Evolutionary conservation across 2,888 invertebrate species (phyloP).

Genomic region (Sinotaia quadrata): DNA sequence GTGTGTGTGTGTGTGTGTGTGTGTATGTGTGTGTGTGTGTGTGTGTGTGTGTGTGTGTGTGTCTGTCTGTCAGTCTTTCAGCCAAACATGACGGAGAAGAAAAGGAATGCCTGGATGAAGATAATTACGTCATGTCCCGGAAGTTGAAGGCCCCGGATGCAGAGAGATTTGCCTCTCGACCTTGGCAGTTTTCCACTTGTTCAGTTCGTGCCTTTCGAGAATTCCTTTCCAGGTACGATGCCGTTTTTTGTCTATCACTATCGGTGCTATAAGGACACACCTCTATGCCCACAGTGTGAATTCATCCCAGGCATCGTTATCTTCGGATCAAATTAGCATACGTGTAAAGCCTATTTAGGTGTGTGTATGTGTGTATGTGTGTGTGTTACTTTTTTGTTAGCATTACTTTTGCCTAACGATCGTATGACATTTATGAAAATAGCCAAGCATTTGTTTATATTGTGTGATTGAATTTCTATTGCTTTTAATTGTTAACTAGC

Average conservation of each 20-base stretch:
- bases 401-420: no score
- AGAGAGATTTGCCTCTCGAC: slow-evolving; percentile 33
- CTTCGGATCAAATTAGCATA: no score
- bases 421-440: no score
- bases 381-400: background rate
- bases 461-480: no score
- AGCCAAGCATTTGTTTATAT: no score
- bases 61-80: slow-evolving; percentile 27
- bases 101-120: slow-evolving; percentile 29
- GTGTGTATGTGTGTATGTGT: background rate
- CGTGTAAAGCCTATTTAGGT: no score
- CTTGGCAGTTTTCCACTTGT: slow-evolving; percentile 41
- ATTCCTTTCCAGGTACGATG: no score
- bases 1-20: slow-evolving; percentile 10
- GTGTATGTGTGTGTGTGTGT: slow-evolving; percentile 9
- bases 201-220: slow-evolving; percentile 35
- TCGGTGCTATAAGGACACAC: no score
- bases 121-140: slow-evolving; percentile 41
- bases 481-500: no score
- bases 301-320: no score
- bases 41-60: slow-evolving; percentile 13
- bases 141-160: slow-evolving; percentile 33
- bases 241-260: no score
- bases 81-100: slow-evolving; percentile 37
- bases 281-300: no score